These are phyloP conservation scores for Rana temporaria DNA, from an alignment of 2,113 vertebrate species.

Conservation along the genomic window DNA sequence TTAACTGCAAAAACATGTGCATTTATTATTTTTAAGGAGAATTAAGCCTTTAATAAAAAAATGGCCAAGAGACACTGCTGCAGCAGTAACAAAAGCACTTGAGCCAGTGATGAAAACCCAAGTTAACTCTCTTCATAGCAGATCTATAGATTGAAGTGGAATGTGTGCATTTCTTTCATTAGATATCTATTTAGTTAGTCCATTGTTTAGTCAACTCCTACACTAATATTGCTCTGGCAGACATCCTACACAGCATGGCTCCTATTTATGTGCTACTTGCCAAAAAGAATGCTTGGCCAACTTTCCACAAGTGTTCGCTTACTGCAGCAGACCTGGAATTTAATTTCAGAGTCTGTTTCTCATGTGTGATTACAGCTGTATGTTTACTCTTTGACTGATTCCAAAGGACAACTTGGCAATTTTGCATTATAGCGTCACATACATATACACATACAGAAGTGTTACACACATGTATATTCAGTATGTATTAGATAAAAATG, in stretches of 20 bases:
- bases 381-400: neutral
- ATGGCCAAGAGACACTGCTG: neutral
- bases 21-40: no score
- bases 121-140: conserved; percentile 9
- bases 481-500: no score
- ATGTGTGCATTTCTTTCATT: conserved; percentile 24
- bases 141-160: conserved; percentile 23
- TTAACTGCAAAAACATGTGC: no score
- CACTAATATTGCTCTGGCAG: conserved; percentile 47
- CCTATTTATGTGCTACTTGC: conserved; percentile 46
- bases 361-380: neutral
- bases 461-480: no score
- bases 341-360: conserved; percentile 14
- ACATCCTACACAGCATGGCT: conserved; percentile 35
- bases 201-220: conserved; percentile 41
- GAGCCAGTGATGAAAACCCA: neutral
- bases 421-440: no score
- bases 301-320: conserved; percentile 36
- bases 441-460: no score
- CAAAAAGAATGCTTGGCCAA: conserved; percentile 38
- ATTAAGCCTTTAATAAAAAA: no score
- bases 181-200: conserved; percentile 12
- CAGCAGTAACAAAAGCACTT: neutral
- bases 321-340: conserved; percentile 26
- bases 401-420: neutral